Evolutionary conservation across 2,797 vertebrate species (phyloP).

Genomic region (Bradypodion ventrale): DNA sequence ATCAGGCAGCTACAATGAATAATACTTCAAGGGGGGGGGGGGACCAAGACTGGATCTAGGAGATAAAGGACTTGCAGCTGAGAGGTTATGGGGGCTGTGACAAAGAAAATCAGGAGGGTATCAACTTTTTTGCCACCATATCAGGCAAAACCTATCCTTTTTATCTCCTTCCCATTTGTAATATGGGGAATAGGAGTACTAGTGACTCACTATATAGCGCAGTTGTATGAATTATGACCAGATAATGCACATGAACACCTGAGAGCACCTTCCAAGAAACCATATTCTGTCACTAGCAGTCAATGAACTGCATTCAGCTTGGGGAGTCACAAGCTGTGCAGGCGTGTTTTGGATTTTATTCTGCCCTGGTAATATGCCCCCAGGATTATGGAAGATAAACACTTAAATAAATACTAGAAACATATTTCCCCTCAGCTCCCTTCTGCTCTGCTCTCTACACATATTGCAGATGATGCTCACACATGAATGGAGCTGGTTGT

Average conservation of each 20-base stretch:
- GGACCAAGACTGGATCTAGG: too few relatives aligned
- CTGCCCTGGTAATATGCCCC: not conserved
- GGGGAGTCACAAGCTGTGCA: not conserved
- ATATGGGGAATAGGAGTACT: too few relatives aligned
- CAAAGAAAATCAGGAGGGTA: not conserved
- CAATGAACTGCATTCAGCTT: not conserved
- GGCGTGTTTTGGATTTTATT: not conserved
- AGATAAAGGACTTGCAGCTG: too few relatives aligned
- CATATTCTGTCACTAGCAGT: too few relatives aligned
- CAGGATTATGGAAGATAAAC: not conserved
- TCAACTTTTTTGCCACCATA: accelerated
- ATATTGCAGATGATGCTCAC: not conserved
- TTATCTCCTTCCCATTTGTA: too few relatives aligned
- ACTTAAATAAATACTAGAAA: not conserved
- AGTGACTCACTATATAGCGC: not conserved
- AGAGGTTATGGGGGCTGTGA: too few relatives aligned
- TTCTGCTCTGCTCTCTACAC: not conserved
- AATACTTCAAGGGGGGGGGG: too few relatives aligned
- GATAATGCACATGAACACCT: not conserved
- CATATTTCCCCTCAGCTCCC: not conserved
- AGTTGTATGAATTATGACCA: not conserved
- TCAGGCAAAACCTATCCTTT: not conserved
- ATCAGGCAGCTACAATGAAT: too few relatives aligned
- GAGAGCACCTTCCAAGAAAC: too few relatives aligned
- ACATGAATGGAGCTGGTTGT: not conserved